Evolutionary conservation across 2,113 vertebrate genomes (phyloP).

Genomic region (Pholis gunnellus): DNA sequence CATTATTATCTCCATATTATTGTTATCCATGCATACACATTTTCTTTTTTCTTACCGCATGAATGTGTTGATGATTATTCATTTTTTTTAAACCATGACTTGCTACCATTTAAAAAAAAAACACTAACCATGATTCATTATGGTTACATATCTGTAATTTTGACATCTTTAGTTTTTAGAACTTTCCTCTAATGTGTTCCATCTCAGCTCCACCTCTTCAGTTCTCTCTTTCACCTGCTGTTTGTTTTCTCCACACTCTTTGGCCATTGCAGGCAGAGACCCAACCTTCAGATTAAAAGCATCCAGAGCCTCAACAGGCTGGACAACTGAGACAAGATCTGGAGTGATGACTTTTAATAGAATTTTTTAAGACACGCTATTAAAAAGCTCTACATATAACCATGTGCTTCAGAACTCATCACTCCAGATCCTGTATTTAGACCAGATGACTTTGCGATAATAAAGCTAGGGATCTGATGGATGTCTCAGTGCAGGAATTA

Average conservation of each 20-base stretch:
- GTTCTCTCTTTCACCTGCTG: background rate
- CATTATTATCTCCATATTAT: background rate
- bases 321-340: slow-evolving; percentile 2
- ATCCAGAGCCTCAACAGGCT: background rate
- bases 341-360: slow-evolving; percentile 10
- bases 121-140: no score
- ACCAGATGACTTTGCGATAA: slow-evolving; percentile 12
- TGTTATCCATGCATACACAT: background rate
- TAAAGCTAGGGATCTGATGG: slow-evolving; percentile 20
- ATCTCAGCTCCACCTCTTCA: background rate
- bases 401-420: background rate
- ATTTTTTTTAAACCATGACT: no score
- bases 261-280: background rate
- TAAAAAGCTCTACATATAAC: background rate
- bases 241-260: background rate
- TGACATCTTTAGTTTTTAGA: background rate
- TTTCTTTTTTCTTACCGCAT: background rate
- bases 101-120: no score
- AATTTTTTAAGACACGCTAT: background rate
- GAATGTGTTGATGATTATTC: no score
- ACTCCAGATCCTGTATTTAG: slow-evolving; percentile 4
- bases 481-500: slow-evolving; percentile 14
- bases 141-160: background rate
- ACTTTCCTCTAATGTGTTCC: background rate
- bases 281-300: background rate